Percentiles rank a stretch among this genome's conserved stretches.
These are phyloP conservation scores for Sparidentex hasta DNA, from an alignment of 2,797 vertebrate species.

Conservation along the genomic window DNA sequence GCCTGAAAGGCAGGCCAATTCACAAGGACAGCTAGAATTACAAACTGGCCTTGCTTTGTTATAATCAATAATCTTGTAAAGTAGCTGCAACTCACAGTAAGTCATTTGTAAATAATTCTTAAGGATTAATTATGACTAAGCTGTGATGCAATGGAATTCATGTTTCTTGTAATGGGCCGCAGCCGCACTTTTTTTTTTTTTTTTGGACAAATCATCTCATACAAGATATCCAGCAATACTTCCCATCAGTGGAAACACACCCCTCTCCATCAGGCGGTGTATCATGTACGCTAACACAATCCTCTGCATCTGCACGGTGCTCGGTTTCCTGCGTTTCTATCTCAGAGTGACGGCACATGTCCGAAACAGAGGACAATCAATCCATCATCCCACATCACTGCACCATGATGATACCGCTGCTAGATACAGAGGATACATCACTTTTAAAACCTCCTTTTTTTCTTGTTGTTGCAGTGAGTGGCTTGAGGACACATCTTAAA, in stretches of 20 bases:
- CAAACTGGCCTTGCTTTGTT: slow-evolving; percentile 32
- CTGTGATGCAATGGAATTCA: slow-evolving; percentile 21
- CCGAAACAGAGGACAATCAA: slow-evolving; percentile 69
- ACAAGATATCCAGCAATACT: slow-evolving; percentile 12
- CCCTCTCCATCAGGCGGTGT: slow-evolving; percentile 47
- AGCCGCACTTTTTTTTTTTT: not conserved
- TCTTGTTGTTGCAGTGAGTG: slow-evolving; percentile 14
- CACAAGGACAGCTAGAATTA: slow-evolving; percentile 26
- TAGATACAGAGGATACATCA: slow-evolving; percentile 64
- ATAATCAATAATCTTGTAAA: slow-evolving; percentile 46
- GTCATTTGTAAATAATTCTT: slow-evolving; percentile 30
- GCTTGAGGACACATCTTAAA: slow-evolving; percentile 48
- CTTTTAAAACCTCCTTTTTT: slow-evolving; percentile 52
- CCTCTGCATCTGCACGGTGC: slow-evolving; percentile 32
- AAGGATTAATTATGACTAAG: slow-evolving; percentile 30
- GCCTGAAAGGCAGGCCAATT: slow-evolving; percentile 5
- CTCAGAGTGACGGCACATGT: slow-evolving; percentile 67
- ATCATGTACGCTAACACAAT: slow-evolving; percentile 60
- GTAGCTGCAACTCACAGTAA: slow-evolving; percentile 30
- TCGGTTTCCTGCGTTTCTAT: slow-evolving; percentile 60
- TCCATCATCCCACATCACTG: slow-evolving; percentile 75
- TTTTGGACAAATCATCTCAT: slow-evolving; percentile 33
- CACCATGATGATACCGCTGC: slow-evolving; percentile 59
- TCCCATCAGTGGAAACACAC: slow-evolving; percentile 32
- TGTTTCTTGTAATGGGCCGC: not conserved